Evolutionary conservation across 2,113 vertebrate species (phyloP), one percentile per base, ranked within the genome.

Genomic region (Salvelinus fontinalis): DNA sequence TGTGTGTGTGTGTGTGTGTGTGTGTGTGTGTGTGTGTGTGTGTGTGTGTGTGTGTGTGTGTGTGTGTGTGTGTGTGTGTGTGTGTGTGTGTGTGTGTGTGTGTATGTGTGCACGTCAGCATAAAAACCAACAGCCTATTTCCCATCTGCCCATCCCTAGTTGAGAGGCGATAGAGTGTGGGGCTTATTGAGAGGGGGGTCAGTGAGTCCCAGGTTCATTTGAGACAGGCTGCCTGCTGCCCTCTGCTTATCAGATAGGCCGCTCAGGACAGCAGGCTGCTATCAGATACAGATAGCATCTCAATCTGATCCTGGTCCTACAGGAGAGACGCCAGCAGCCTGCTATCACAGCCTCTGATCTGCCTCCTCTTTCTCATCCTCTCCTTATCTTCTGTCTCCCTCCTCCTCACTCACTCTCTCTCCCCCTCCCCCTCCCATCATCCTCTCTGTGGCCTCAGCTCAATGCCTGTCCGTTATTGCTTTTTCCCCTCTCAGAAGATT

Each of bases 261-360:
- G 14, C 14, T 51, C 49, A 54, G 51, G 51, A 54, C 51, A 4
- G 51, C 12, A 18, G 51, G 51, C 51, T 54, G 51, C 12, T 54
- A 54, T 54, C 80, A 71, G 82, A 76, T 62, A 80, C 1, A 8
- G 92, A 92, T 93, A 92, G 77, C 78, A 92, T 92, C 91, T 92
- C 70, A 79, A 92, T 92, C 91, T 92, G 89, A 92, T 92, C 84
- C 81, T 62, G 79, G 73, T 86, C 82, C 85, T 88, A 54, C 51
- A 54, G 51, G 51, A 84, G 85, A 84, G 81, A 85, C 27, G 79
- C 79, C 75, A 79, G 83, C 81, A 84, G 84, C 75, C 79, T 82
- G 82, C 83, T 85, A 76, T 91, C 91, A 80, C 84, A 70, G 48
- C 31, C 76, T 79, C 82, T 81, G 74, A 89, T 91, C 90, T 91